A percentile compares a stretch with the other conserved stretches of the same genome.
Evolutionary conservation across 2,888 invertebrate species (phyloP).

Genomic region (Heliconius hortense): DNA sequence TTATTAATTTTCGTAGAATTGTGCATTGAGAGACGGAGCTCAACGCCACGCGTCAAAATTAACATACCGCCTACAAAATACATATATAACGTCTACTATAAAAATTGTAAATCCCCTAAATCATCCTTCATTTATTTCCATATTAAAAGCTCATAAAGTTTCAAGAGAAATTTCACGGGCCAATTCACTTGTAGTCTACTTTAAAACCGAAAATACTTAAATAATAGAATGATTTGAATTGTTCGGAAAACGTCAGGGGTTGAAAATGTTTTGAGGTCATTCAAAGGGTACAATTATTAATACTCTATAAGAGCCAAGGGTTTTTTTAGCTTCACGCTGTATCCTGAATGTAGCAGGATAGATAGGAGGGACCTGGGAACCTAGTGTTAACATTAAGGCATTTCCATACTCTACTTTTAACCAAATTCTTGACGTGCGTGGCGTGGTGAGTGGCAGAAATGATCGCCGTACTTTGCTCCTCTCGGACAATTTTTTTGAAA

Average conservation of each 20-base stretch:
- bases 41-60: not conserved
- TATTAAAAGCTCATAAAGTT: constrained; percentile 18
- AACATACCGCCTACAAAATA: not conserved
- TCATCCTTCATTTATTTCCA: constrained; percentile 8
- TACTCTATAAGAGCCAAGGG: not conserved
- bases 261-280: constrained; percentile 8
- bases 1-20: not conserved
- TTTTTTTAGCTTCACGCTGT: not conserved
- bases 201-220: constrained; percentile 20
- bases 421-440: too few species aligned
- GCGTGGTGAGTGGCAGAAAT: too few species aligned
- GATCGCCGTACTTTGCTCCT: too few species aligned
- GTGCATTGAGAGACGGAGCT: not conserved
- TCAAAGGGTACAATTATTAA: not conserved
- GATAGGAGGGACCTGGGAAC: too few species aligned
- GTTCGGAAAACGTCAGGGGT: not conserved
- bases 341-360: too few species aligned
- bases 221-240: constrained; percentile 17
- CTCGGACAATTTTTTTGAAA: too few species aligned
- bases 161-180: constrained; percentile 11
- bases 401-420: too few species aligned
- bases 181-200: constrained; percentile 14
- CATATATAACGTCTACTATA: not conserved
- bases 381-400: too few species aligned
- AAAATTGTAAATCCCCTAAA: not conserved